These are phyloP conservation scores for Drosophila lacertosa DNA, from an alignment of 1,140 invertebrate species.

Conservation along the genomic window DNA sequence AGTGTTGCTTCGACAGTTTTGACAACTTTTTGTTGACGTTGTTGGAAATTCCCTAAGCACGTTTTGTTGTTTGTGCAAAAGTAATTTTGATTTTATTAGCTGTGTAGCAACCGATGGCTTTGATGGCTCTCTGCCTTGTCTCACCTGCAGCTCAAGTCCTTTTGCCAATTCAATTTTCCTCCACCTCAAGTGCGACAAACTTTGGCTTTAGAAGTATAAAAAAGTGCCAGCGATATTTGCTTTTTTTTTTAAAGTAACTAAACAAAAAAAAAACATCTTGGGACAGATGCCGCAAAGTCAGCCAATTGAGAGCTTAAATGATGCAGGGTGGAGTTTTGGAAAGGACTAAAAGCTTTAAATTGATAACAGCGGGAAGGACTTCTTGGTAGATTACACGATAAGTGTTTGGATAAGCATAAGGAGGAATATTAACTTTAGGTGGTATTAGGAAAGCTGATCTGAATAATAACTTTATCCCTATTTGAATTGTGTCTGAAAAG, in stretches of 20 bases:
- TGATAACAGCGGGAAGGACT: too few species aligned
- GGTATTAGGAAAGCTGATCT: too few species aligned
- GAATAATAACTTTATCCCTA: too few species aligned
- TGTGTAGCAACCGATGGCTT: constrained; percentile 72
- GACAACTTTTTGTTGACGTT: constrained; percentile 76
- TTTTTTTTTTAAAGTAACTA: constrained; percentile 57
- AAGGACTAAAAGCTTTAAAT: not conserved
- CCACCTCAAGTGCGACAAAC: constrained; percentile 62
- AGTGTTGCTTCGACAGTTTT: constrained; percentile 75
- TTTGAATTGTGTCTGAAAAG: too few species aligned
- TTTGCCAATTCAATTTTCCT: constrained; percentile 72
- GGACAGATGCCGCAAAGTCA: constrained; percentile 56
- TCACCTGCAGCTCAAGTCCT: constrained; percentile 3
- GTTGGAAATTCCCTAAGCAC: constrained; percentile 73
- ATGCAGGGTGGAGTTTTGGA: constrained; percentile 12
- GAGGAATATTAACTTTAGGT: too few species aligned
- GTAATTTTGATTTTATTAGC: constrained; percentile 83
- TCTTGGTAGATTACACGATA: too few species aligned
- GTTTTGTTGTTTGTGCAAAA: constrained; percentile 62
- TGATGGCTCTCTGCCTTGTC: constrained; percentile 27
- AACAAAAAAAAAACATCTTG: constrained; percentile 56
- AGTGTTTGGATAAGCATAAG: too few species aligned
- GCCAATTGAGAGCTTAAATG: constrained; percentile 44
- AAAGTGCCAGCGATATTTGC: constrained; percentile 57
- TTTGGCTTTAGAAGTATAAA: too few species aligned